Conservation (phyloP, 2,113 vertebrate genomes). For the Paradoxurus hermaphroditus region DNA sequence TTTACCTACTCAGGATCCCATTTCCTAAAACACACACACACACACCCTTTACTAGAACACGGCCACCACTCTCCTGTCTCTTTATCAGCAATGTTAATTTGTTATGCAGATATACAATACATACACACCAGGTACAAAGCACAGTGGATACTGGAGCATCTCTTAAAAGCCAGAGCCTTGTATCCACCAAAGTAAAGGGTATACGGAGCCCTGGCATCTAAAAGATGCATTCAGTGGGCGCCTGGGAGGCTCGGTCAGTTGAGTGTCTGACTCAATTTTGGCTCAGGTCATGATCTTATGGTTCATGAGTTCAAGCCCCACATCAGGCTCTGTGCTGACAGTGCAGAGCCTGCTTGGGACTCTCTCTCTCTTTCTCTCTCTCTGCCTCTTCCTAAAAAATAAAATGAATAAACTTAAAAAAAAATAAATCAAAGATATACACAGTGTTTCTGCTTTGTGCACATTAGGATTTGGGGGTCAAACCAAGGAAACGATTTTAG, state of each 20-base stretch:
- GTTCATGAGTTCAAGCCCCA: too few species aligned
- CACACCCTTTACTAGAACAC: background rate
- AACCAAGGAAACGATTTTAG: background rate
- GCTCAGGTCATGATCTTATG: too few species aligned
- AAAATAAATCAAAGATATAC: background rate
- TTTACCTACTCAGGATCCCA: background rate
- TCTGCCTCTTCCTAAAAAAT: too few species aligned
- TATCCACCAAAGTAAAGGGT: background rate
- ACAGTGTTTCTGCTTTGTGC: background rate
- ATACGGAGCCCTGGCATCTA: background rate
- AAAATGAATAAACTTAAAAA: too few species aligned
- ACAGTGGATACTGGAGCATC: background rate
- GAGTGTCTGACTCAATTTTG: too few species aligned
- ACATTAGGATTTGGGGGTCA: background rate
- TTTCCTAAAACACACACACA: background rate
- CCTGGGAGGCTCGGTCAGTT: too few species aligned
- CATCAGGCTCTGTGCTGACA: too few species aligned
- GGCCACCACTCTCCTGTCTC: background rate
- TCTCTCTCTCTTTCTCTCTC: too few species aligned
- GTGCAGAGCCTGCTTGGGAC: too few species aligned
- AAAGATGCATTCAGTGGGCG: background rate
- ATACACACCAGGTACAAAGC: background rate
- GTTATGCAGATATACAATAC: background rate
- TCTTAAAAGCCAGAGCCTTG: background rate
- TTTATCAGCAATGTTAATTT: background rate